phyloP scores from a whole-genome alignment of 2,888 invertebrate genomes.

The Cinara cedri region DNA sequence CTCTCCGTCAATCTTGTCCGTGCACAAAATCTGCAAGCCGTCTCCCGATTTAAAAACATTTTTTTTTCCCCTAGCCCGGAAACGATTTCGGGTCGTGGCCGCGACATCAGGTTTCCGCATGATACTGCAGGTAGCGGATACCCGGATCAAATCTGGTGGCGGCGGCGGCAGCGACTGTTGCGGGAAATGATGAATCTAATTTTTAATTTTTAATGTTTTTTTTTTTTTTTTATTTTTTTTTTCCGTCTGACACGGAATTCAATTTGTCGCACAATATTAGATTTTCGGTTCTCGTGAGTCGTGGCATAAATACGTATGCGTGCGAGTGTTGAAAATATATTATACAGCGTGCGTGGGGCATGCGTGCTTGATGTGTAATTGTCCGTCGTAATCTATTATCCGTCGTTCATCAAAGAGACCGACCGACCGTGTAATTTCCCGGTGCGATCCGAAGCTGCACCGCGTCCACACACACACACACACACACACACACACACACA shows the following conservation, averaged over 20 bases:
- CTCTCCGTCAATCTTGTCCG: too few species aligned
- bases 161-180: too few species aligned
- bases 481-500: too few species aligned
- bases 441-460: conserved; percentile 27
- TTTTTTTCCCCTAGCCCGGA: too few species aligned
- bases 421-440: conserved; percentile 47
- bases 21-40: too few species aligned
- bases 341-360: not conserved
- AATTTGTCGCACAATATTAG: conserved; percentile 34
- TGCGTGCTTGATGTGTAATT: conserved; percentile 54
- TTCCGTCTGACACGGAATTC: conserved; percentile 12
- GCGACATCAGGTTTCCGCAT: too few species aligned
- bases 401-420: conserved; percentile 46
- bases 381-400: conserved; percentile 44
- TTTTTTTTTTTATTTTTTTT: too few species aligned
- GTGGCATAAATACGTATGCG: not conserved
- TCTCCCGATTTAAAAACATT: too few species aligned
- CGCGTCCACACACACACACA: too few species aligned
- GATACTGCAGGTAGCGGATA: not conserved
- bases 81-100: too few species aligned
- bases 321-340: conserved; percentile 2
- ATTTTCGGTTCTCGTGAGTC: not conserved
- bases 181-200: conserved; percentile 5
- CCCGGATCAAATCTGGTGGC: conserved; percentile 28
- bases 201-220: not conserved